Percentiles rank a stretch among this genome's conserved stretches.
These are phyloP conservation scores for Albula goreensis DNA, from an alignment of 2,113 vertebrate species.

Conservation along the genomic window DNA sequence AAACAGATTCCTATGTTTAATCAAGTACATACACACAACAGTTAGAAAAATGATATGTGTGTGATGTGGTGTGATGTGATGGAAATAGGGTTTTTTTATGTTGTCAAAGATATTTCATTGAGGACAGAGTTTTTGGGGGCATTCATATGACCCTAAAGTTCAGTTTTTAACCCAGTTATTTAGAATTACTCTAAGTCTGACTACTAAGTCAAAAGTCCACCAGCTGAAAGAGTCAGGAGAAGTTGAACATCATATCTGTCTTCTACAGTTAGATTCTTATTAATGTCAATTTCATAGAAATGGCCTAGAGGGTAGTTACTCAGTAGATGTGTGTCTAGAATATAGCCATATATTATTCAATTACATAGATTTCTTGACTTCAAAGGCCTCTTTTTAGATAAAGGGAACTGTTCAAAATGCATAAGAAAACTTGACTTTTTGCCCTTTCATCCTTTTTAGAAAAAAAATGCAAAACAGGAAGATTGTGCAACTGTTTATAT, in stretches of 20 bases:
- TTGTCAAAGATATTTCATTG: background rate
- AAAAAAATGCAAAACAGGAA: constrained; percentile 33
- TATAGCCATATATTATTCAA: constrained; percentile 59
- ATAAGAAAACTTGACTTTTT: constrained; percentile 57
- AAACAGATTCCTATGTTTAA: background rate
- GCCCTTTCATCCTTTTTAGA: constrained; percentile 40
- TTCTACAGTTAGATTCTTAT: constrained; percentile 59
- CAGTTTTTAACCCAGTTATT: constrained; percentile 31
- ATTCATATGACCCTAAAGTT: constrained; percentile 26
- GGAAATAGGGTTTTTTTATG: no score
- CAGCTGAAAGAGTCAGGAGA: constrained; percentile 49
- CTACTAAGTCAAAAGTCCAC: constrained; percentile 28
- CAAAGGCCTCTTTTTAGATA: constrained; percentile 60
- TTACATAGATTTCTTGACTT: constrained; percentile 67
- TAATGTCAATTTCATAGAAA: constrained; percentile 71
- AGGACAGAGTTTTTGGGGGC: background rate
- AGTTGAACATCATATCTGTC: constrained; percentile 53
- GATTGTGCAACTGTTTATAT: constrained; percentile 8
- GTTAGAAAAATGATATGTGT: no score
- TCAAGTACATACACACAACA: no score
- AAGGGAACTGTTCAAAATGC: constrained; percentile 61
- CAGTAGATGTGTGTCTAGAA: constrained; percentile 53
- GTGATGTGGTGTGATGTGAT: no score
- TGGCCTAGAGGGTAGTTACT: constrained; percentile 46
- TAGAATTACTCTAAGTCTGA: constrained; percentile 19